Evolutionary conservation across 2,113 vertebrate genomes (phyloP), one percentile per base, ranked within the genome.

Genomic region (Chaetodon trifascialis): DNA sequence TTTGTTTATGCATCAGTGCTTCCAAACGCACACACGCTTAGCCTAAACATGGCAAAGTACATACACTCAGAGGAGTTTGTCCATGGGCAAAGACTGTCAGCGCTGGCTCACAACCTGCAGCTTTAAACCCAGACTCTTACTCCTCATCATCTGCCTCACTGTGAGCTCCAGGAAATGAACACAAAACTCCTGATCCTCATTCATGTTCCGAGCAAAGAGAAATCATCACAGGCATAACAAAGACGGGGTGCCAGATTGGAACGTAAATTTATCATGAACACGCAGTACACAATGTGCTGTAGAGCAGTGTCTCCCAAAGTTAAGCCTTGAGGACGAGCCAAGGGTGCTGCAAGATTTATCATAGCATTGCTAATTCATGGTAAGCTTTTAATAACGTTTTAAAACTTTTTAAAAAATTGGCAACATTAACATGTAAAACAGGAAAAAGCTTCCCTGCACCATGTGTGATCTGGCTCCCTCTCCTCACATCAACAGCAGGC

Each of bases 241-340:
- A 65, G 59, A 73, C 16, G 54, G 47, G 46, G 30, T 66, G 30
- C 14, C 54, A 62, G 63, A 83, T 6, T 72, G 69, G 11, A 15
- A 40, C 0, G 1, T 76, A 54, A 63, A 76, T 69, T 42, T 40
- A 69, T 36, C 49, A 66, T 76, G 51, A 86, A 82, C 11, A 58
- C 34, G 54, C 3, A 52, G 59, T 42, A 65, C 51, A 72, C 25
- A 23, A 11, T 25, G 56, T 17, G n/a, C 70, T 2, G 23, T 19
- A 15, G 17, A 79, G 42, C 42, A 16, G 51, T 23, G 38, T 17
- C 25, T 36, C 16, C 73, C 16, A 44, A 46, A 46, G 63, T 11
- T 65, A 14, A 66, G 67, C 47, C 23, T 34, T 21, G 36, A 64
- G 36, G 36, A 34, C 1, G 2, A n/a, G 12, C 12, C 1, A 11